phyloP scores from a whole-genome alignment of 2,888 invertebrate species.

The Eupithecia insigniata region DNA sequence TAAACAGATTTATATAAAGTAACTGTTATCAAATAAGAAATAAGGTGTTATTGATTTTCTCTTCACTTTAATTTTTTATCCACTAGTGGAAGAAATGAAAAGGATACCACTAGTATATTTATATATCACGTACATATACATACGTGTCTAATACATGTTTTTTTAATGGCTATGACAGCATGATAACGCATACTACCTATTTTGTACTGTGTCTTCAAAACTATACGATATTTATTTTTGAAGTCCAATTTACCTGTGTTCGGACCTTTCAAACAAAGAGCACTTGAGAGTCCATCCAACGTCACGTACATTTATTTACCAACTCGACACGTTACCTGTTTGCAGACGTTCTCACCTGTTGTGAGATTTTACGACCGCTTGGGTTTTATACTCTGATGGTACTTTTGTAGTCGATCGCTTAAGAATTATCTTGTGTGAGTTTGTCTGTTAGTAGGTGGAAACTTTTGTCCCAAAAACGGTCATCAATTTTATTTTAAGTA shows the following conservation, averaged over 20 bases:
- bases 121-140: no score
- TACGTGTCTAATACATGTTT: no score
- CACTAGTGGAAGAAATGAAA: no score
- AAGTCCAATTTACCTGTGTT: conserved; percentile 9
- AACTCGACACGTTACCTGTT: conserved; percentile 33
- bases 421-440: conserved; percentile 9
- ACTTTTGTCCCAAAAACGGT: background rate
- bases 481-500: background rate
- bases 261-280: conserved; percentile 18
- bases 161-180: no score
- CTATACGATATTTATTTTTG: conserved; percentile 1
- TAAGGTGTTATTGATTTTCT: no score
- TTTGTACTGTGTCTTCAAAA: background rate
- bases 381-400: conserved; percentile 29
- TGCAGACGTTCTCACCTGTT: conserved; percentile 43
- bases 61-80: no score
- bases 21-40: no score
- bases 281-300: conserved; percentile 26
- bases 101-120: no score
- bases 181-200: background rate
- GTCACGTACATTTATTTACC: conserved; percentile 36
- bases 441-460: background rate
- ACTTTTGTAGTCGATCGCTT: conserved; percentile 23
- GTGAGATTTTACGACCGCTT: conserved; percentile 39
- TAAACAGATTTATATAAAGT: no score